Percentiles rank a stretch among this genome's conserved stretches.
phyloP scores from a whole-genome alignment of 2,888 invertebrate genomes.

The Mythimna albipuncta region DNA sequence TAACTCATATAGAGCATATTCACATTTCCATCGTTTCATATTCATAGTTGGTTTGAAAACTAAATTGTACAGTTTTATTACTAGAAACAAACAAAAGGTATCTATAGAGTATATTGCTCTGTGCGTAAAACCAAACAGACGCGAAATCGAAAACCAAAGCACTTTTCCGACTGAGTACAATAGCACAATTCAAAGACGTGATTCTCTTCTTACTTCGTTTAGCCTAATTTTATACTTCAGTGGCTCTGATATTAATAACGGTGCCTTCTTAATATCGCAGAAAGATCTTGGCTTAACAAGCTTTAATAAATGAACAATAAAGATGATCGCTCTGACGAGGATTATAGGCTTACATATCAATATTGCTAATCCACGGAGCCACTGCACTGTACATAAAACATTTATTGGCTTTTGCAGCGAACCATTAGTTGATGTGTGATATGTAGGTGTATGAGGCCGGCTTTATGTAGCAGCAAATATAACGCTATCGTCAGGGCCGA shows the following conservation, averaged over 20 bases:
- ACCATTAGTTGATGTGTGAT: constrained; percentile 69
- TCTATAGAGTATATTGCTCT: constrained; percentile 32
- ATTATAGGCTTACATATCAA: constrained; percentile 62
- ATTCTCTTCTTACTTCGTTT: constrained; percentile 59
- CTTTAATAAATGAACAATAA: constrained; percentile 61
- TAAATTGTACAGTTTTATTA: neutral
- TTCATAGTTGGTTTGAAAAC: too few relatives aligned
- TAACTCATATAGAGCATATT: neutral
- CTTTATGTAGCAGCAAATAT: constrained; percentile 64
- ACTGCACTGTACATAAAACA: constrained; percentile 75
- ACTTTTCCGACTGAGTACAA: constrained; percentile 64
- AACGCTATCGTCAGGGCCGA: constrained; percentile 66
- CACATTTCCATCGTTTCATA: constrained; percentile 16
- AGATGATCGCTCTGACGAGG: constrained; percentile 43
- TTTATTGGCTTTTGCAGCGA: constrained; percentile 78
- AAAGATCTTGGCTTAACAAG: constrained; percentile 54
- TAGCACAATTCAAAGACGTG: constrained; percentile 51
- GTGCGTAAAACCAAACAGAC: constrained; percentile 58
- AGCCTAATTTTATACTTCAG: constrained; percentile 64
- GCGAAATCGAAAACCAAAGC: constrained; percentile 66
- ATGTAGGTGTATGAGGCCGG: constrained; percentile 43
- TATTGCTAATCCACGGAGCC: constrained; percentile 72
- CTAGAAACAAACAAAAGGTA: constrained; percentile 25
- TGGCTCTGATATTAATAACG: constrained; percentile 61
- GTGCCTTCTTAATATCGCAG: constrained; percentile 52